phyloP scores from a whole-genome alignment of 2,113 vertebrate species.

The Hoplias malabaricus region DNA sequence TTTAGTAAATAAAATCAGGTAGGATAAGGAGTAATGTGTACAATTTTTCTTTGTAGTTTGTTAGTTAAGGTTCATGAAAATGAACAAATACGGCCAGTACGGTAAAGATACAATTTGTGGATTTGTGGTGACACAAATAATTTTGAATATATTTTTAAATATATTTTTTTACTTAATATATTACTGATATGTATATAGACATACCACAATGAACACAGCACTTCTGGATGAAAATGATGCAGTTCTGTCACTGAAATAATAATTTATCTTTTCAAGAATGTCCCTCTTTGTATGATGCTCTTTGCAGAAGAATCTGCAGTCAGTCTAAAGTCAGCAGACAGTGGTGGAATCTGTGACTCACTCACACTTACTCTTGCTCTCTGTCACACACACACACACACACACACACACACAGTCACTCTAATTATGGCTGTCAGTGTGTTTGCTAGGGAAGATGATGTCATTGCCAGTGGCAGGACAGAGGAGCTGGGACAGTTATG shows the following conservation, averaged over 20 bases:
- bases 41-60: no score
- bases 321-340: conserved; percentile 18
- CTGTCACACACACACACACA: not conserved
- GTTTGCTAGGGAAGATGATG: conserved; percentile 35
- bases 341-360: not conserved
- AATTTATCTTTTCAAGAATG: not conserved
- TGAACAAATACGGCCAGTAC: no score
- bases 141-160: no score
- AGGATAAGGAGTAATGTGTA: no score
- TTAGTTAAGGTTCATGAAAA: no score
- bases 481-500: conserved; percentile 22
- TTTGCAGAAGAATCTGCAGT: not conserved
- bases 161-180: no score
- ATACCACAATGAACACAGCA: not conserved
- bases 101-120: no score
- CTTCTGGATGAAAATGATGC: not conserved
- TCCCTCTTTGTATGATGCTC: not conserved
- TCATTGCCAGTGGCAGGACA: conserved; percentile 45
- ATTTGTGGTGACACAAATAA: no score
- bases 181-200: not conserved
- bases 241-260: not conserved
- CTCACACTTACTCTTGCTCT: not conserved
- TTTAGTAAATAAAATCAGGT: no score
- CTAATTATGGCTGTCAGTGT: conserved; percentile 44
- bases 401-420: conserved; percentile 15